These are phyloP conservation scores for Anseranas semipalmata DNA, from an alignment of 2,113 vertebrate genomes.

Conservation along the genomic window DNA sequence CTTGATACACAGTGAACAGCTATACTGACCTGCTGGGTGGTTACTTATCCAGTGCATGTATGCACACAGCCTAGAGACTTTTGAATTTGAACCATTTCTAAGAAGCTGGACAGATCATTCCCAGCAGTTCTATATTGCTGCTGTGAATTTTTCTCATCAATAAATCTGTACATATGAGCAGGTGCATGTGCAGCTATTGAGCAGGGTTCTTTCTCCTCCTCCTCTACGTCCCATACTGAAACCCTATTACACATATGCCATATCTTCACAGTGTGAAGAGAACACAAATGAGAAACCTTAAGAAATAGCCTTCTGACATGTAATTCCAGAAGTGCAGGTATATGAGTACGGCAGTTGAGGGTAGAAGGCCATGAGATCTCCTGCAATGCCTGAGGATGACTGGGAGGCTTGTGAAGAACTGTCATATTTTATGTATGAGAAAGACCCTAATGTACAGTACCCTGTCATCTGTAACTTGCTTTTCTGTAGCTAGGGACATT, in stretches of 20 bases:
- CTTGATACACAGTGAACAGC: not conserved
- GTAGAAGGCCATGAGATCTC: not conserved
- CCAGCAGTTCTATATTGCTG: not conserved
- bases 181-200: not conserved
- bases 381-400: fast-evolving
- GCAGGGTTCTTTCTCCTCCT: not conserved
- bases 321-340: not conserved
- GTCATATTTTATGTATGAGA: not conserved
- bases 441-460: not conserved
- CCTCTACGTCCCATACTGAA: not conserved
- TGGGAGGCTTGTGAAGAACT: not conserved
- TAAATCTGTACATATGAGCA: not conserved
- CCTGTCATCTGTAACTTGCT: not conserved
- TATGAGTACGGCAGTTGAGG: not conserved
- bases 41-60: not conserved
- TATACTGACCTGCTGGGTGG: not conserved
- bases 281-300: not conserved
- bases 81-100: not conserved
- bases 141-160: not conserved
- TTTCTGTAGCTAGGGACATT: not conserved
- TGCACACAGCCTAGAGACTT: not conserved
- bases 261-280: fast-evolving
- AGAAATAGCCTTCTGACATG: not conserved
- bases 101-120: not conserved
- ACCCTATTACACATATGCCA: not conserved